phyloP scores from a whole-genome alignment of 2,113 vertebrate species.

The Tragelaphus imberbis region DNA sequence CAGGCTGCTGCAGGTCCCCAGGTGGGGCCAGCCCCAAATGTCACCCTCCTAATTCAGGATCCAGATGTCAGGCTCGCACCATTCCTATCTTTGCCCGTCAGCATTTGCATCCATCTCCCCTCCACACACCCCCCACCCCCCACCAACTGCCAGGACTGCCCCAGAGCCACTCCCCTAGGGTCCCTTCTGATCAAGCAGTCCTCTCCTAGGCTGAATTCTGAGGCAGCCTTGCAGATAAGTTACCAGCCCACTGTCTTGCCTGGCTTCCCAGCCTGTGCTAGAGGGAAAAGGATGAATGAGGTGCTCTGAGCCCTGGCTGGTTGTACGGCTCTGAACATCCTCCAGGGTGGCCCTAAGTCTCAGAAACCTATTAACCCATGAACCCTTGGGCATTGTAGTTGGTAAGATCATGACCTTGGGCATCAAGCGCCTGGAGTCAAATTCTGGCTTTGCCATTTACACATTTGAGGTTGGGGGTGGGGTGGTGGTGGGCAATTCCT shows the following conservation, averaged over 20 bases:
- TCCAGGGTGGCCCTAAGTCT: neutral
- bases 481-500: neutral
- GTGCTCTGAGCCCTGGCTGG: neutral
- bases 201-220: neutral
- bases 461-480: accelerated
- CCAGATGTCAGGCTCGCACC: neutral
- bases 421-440: neutral
- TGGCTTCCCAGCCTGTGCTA: neutral
- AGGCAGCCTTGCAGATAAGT: neutral
- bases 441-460: neutral
- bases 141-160: neutral
- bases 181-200: neutral
- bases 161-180: neutral
- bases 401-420: neutral
- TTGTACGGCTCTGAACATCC: neutral
- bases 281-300: neutral
- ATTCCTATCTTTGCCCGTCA: neutral
- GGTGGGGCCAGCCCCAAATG: neutral
- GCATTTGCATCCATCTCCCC: neutral
- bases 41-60: neutral
- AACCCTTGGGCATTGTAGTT: neutral
- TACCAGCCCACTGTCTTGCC: neutral
- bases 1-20: neutral
- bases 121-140: accelerated
- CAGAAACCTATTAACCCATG: neutral